Evolutionary conservation across 1,140 invertebrate genomes (phyloP), one percentile per base, ranked within the genome.

Genomic region (Achroia grisella): DNA sequence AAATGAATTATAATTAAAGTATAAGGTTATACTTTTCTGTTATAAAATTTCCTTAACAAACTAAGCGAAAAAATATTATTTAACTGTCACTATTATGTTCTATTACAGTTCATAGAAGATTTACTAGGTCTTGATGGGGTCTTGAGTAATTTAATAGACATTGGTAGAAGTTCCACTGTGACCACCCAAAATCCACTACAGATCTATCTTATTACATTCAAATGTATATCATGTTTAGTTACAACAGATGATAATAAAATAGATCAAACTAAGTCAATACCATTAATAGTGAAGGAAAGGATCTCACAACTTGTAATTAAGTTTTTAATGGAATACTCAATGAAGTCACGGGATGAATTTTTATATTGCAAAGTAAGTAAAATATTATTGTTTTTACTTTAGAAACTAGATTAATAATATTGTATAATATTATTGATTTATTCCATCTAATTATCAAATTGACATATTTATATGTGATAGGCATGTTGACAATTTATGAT

Each of bases 301-400:
- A 56, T 78, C 10, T 72, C 73, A 35, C 28, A 59, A 47, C 37
- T 69, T 36, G 50, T 74, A 37, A 45, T 76, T 32, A 68, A 54
- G 27, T 67, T 69, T 51, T 40, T 84, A n/a, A 62, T 81, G 60
- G 78, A 63, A 40, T 68, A 64, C 14, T 45, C 36, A 45, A 43
- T 44, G 29, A 81, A 69, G 40, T 49, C 44, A 37, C 55, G 71
- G 31, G 71, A 81, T 71, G 73, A 81, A 33, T 75, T 69, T 62
- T 58, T 74, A 23, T 81, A 79, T 53, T 77, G 69, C 52, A 83
- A 83, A 60, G 79, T 81, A 58, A 60, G 70, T 61, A n/a, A n/a
- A n/a, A n/a, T n/a, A n/a, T n/a, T n/a, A n/a, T n/a, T n/a, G n/a
- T n/a, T n/a, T n/a, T n/a, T n/a, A n/a, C n/a, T n/a, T n/a, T n/a